These are phyloP conservation scores for Bufo gargarizans DNA, from an alignment of 2,113 vertebrate species.

Conservation along the genomic window DNA sequence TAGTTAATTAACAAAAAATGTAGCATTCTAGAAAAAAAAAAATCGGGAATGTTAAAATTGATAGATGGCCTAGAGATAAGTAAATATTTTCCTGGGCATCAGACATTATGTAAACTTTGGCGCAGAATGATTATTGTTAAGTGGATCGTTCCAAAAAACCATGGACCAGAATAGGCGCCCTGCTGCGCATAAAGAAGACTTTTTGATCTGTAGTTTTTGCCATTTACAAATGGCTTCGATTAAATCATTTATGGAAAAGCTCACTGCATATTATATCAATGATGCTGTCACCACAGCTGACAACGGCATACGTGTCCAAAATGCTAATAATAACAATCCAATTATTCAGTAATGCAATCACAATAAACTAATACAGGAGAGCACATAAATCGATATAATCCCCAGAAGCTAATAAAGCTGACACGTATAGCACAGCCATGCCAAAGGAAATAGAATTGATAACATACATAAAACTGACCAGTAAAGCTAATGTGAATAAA, in stretches of 20 bases:
- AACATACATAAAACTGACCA: not conserved
- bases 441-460: not conserved
- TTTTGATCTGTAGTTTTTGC: not conserved
- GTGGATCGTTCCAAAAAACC: not conserved
- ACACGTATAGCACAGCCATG: not conserved
- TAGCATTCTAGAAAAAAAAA: too few relatives aligned
- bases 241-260: not conserved
- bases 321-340: slow-evolving; percentile 3
- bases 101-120: not conserved
- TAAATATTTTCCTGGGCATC: not conserved
- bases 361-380: not conserved
- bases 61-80: not conserved
- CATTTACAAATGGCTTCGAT: slow-evolving; percentile 1
- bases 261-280: slow-evolving; percentile 1
- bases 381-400: slow-evolving; percentile 9
- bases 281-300: slow-evolving; percentile 23
- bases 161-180: not conserved
- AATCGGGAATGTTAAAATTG: too few relatives aligned
- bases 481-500: not conserved
- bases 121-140: not conserved
- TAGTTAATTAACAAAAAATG: too few relatives aligned
- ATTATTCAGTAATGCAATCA: slow-evolving; percentile 24
- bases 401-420: not conserved
- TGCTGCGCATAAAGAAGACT: not conserved
- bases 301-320: slow-evolving; percentile 16